Conservation (phyloP, 2,888 invertebrate genomes). For the Eupeodes latifasciatus region DNA sequence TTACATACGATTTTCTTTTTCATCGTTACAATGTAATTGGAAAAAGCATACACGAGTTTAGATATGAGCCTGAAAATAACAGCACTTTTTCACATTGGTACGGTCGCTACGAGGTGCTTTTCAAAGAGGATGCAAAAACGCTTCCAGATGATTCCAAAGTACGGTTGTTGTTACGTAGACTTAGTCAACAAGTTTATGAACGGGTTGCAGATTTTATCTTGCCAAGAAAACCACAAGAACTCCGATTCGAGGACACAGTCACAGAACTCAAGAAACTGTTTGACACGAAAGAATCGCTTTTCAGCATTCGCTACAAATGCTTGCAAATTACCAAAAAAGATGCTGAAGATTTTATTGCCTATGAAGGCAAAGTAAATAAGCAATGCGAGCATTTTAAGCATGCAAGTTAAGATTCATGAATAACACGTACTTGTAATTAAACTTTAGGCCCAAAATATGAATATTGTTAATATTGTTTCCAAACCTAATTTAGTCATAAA, state of each 20-base stretch:
- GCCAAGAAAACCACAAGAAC: background rate
- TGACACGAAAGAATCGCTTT: background rate
- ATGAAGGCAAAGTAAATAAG: background rate
- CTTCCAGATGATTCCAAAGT: background rate
- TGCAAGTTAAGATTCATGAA: no score
- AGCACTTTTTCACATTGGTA: background rate
- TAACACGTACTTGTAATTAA: no score
- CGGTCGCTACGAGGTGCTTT: background rate
- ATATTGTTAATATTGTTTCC: no score
- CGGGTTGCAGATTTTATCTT: background rate
- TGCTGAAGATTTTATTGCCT: background rate
- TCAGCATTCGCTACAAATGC: slow-evolving; percentile 2
- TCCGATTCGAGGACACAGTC: background rate
- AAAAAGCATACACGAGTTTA: no score
- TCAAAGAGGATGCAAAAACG: background rate
- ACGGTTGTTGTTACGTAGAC: no score
- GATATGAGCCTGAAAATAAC: background rate
- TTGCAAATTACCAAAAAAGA: background rate
- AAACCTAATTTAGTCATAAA: no score
- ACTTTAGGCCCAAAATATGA: no score
- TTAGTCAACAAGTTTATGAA: background rate
- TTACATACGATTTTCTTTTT: no score
- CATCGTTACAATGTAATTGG: no score
- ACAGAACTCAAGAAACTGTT: background rate
- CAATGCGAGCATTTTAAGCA: background rate